Evolutionary conservation across 2,888 invertebrate species (phyloP).

Genomic region (Orthosia gracilis): DNA sequence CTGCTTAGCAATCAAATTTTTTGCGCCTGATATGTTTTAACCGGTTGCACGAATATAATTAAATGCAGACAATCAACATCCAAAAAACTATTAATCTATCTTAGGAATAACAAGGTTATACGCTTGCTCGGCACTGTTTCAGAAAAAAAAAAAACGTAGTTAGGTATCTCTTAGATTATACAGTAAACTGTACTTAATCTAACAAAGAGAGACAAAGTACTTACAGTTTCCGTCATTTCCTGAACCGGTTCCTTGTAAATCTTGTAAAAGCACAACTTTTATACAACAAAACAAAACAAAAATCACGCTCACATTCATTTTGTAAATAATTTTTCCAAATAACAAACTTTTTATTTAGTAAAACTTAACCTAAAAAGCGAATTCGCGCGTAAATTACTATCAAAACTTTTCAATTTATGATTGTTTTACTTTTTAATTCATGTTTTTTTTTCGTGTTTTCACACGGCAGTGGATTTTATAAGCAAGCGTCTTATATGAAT

Average conservation of each 20-base stretch:
- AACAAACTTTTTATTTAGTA: conserved; percentile 5
- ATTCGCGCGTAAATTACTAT: conserved; percentile 64
- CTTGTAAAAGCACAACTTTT: conserved; percentile 77
- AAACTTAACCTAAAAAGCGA: conserved; percentile 42
- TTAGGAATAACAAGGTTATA: conserved; percentile 44
- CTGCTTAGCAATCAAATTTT: conserved; percentile 24
- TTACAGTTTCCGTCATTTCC: conserved; percentile 84
- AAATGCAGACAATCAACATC: conserved; percentile 26
- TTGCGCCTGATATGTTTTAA: conserved; percentile 7
- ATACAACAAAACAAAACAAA: conserved; percentile 75
- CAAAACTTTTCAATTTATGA: conserved; percentile 42
- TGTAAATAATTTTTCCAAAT: conserved; percentile 43
- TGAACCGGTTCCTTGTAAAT: conserved; percentile 81
- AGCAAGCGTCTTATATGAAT: conserved; percentile 58
- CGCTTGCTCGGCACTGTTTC: conserved; percentile 10
- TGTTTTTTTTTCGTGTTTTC: conserved; percentile 24
- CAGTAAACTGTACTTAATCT: too few species aligned
- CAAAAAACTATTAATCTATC: conserved; percentile 36
- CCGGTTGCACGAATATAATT: neutral
- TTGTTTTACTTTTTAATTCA: conserved; percentile 54
- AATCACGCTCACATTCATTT: conserved; percentile 75
- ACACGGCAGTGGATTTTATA: conserved; percentile 14
- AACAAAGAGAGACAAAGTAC: conserved; percentile 62
- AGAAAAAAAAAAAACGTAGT: conserved; percentile 33
- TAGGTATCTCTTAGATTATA: neutral